These are phyloP conservation scores for Ophion costatus DNA, from an alignment of 2,888 invertebrate genomes.

Conservation along the genomic window DNA sequence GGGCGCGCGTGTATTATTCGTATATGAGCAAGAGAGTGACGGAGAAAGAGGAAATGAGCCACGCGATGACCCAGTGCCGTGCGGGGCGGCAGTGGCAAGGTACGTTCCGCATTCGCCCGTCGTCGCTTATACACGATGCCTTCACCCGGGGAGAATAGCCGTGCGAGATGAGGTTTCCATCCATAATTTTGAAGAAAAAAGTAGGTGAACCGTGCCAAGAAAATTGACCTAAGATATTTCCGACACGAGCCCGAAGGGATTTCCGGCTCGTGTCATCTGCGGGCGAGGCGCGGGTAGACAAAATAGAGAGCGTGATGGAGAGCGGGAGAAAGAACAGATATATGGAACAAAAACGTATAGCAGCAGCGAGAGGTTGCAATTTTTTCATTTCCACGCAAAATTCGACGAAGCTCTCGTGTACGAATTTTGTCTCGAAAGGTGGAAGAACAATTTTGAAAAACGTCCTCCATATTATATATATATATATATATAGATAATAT, in stretches of 20 bases:
- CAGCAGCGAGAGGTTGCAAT: conserved; percentile 52
- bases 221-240: not conserved
- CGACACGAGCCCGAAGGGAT: not conserved
- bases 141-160: conserved; percentile 13
- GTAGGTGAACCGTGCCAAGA: conserved; percentile 19
- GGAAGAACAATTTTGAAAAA: conserved; percentile 25
- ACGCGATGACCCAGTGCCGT: conserved; percentile 33
- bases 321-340: conserved; percentile 5
- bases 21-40: not conserved
- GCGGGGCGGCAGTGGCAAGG: not conserved
- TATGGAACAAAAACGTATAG: conserved; percentile 20
- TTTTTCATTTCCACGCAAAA: conserved; percentile 39
- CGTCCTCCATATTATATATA: too few relatives aligned
- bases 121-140: conserved; percentile 33
- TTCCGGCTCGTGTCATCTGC: not conserved
- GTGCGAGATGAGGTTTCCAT: conserved; percentile 14
- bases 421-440: conserved; percentile 26
- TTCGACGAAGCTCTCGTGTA: conserved; percentile 32
- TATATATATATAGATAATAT: not conserved
- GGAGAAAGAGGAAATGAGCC: conserved; percentile 22
- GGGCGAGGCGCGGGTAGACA: not conserved
- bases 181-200: conserved; percentile 58
- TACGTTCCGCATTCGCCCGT: conserved; percentile 31
- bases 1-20: conserved; percentile 15
- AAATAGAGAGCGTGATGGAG: not conserved